Evolutionary conservation across 2,888 invertebrate genomes (phyloP).

Genomic region (Bugulina stolonifera): DNA sequence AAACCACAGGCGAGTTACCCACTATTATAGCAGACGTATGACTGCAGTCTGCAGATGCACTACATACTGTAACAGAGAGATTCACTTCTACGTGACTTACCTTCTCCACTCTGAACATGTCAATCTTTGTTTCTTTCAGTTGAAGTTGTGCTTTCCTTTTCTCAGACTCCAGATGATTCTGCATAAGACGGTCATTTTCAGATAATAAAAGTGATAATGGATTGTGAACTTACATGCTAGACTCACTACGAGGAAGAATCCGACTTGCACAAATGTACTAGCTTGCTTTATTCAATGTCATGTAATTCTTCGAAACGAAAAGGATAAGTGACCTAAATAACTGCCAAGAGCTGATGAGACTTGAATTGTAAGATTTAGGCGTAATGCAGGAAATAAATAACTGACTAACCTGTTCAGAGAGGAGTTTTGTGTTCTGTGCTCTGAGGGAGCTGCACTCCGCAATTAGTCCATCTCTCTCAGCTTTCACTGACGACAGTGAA

Average conservation of each 20-base stretch:
- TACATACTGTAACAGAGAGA: too few species aligned
- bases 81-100: too few species aligned
- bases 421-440: slow-evolving; percentile 2
- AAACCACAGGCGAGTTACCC: too few species aligned
- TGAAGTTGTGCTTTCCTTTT: slow-evolving; percentile 9
- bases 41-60: too few species aligned
- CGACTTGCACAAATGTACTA: background rate
- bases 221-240: too few species aligned
- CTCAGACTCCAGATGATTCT: background rate
- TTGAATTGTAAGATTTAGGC: too few species aligned
- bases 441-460: background rate
- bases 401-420: background rate
- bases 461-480: background rate
- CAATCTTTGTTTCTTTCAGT: slow-evolving; percentile 22
- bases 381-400: too few species aligned
- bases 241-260: too few species aligned
- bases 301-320: background rate
- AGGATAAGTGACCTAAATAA: background rate
- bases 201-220: too few species aligned
- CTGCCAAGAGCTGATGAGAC: background rate
- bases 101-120: slow-evolving; percentile 25
- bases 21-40: too few species aligned
- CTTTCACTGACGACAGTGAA: background rate
- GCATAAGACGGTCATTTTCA: too few species aligned
- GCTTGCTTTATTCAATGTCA: background rate